A percentile compares a stretch with the other conserved stretches of the same genome.
phyloP scores from a whole-genome alignment of 64 coral and sea anemone species.

The Montipora sp. region DNA sequence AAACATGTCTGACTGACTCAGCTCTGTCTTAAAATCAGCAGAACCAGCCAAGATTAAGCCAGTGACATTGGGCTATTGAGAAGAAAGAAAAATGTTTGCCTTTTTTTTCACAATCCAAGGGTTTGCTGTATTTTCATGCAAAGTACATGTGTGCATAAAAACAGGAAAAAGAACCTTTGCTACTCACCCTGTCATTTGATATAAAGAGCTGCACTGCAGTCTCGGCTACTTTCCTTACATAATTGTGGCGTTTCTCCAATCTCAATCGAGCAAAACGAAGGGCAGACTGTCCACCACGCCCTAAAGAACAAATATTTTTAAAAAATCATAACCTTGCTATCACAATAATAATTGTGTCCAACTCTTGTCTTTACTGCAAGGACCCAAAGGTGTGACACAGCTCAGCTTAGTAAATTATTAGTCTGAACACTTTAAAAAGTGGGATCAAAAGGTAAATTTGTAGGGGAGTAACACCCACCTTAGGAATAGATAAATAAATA shows the following conservation, averaged over 20 bases:
- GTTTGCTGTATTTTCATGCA: not conserved
- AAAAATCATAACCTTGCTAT: not conserved
- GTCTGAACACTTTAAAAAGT: too few species aligned
- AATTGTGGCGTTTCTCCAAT: constrained; percentile 99
- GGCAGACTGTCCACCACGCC: constrained; percentile 98
- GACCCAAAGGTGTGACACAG: too few species aligned
- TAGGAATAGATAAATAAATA: not conserved
- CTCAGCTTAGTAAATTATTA: too few species aligned
- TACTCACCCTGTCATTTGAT: constrained; percentile 84
- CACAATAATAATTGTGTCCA: too few species aligned
- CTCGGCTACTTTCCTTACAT: constrained; percentile 98
- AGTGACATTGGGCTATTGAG: constrained; percentile 91
- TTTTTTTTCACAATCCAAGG: not conserved
- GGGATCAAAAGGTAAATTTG: too few species aligned
- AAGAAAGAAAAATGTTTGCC: not conserved
- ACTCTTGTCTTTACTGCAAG: too few species aligned
- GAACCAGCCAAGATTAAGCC: constrained; percentile 97
- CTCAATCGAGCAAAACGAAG: constrained; percentile 97
- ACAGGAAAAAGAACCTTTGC: not conserved
- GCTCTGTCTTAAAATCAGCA: constrained; percentile 98
- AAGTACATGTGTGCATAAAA: not conserved
- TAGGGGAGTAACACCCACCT: too few species aligned
- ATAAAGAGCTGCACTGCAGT: constrained; percentile 97
- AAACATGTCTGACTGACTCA: constrained; percentile 99
- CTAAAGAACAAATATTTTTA: constrained; percentile 25